A percentile compares a stretch with the other conserved stretches of the same genome.
These are phyloP conservation scores for Phalera bucephala DNA, from an alignment of 2,888 invertebrate species.

Conservation along the genomic window DNA sequence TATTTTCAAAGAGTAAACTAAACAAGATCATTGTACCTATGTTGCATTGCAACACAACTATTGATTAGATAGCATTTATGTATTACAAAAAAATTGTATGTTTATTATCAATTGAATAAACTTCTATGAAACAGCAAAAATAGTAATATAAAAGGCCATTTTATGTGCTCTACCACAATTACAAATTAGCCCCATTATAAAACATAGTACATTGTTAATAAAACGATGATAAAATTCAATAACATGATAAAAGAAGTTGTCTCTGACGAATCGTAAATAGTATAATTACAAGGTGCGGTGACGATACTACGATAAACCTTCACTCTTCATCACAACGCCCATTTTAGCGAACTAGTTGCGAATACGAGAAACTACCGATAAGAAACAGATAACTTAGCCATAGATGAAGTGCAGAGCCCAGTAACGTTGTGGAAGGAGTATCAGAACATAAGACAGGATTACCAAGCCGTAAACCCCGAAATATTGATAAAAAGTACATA, in stretches of 20 bases:
- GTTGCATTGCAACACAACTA: too few species aligned
- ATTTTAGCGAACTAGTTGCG: slow-evolving; percentile 42
- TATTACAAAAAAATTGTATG: too few species aligned
- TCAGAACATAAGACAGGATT: slow-evolving; percentile 16
- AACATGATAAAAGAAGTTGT: slow-evolving; percentile 12
- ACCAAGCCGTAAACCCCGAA: slow-evolving; percentile 41
- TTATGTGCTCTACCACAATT: too few species aligned
- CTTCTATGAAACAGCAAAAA: too few species aligned
- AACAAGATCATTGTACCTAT: too few species aligned
- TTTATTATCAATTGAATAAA: too few species aligned
- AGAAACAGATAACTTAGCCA: slow-evolving; percentile 2
- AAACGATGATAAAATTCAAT: too few species aligned
- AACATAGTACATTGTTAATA: neutral
- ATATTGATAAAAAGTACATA: slow-evolving; percentile 58
- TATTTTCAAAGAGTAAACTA: too few species aligned
- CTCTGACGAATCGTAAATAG: slow-evolving; percentile 27
- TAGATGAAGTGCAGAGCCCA: slow-evolving; percentile 3
- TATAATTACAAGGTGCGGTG: slow-evolving; percentile 38
- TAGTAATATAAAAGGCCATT: too few species aligned
- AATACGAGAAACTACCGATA: slow-evolving; percentile 9
- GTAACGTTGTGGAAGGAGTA: slow-evolving; percentile 9
- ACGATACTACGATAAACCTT: slow-evolving; percentile 61
- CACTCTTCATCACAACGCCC: slow-evolving; percentile 67
- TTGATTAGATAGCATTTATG: too few species aligned
- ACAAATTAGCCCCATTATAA: too few species aligned